Base-by-base conservation (phyloP, 2,797 vertebrate species). In the Luscinia megarhynchos region DNA sequence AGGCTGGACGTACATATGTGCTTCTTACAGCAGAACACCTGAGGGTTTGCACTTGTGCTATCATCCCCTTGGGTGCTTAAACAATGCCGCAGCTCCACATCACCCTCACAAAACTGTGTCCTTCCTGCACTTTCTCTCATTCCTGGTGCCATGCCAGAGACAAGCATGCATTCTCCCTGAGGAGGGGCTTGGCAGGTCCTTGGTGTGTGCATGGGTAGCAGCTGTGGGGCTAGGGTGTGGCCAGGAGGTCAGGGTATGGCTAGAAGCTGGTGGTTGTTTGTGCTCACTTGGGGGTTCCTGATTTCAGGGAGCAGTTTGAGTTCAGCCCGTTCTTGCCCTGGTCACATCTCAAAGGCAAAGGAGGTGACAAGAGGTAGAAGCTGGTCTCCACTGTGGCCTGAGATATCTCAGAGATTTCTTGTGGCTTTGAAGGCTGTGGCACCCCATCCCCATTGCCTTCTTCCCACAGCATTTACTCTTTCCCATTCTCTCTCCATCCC, bases 401-500 rank as follows among this genome's bases (percentile, higher is more conserved):
- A 5, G 36, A 5, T 1, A 2, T 1, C 53, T 80, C 36, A 63
- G 57, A 68, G 61, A 46, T 48, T 92, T 84, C 40, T 68, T n/a
- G 20, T 83, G 53, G 26, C 53, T 91, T 70, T 0, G 0, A 46
- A 77, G 54, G 32, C 74, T 51, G 23, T 70, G 61, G 12, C 48
- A 58, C 15, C 7, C 18, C 36, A 43, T 58, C 62, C n/a, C n/a
- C 21, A 19, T 17, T 5, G 1, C 63, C 34, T 74, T 45, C 45
- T 67, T 84, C 57, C 63, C 4, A 0, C 89, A 53, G 24, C 40
- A 3, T 61, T 96, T 62, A 97, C 93, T 51, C 29, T 69, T 48
- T 66, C n/a, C 63, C 84, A 32, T 95, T 95, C 48, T 96, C 50
- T 95, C 53, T 86, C 70, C 73, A 21, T 67, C 62, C 57, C 93